Base-by-base conservation (phyloP, 1,140 invertebrate genomes). In the Zaprionus vittiger region DNA sequence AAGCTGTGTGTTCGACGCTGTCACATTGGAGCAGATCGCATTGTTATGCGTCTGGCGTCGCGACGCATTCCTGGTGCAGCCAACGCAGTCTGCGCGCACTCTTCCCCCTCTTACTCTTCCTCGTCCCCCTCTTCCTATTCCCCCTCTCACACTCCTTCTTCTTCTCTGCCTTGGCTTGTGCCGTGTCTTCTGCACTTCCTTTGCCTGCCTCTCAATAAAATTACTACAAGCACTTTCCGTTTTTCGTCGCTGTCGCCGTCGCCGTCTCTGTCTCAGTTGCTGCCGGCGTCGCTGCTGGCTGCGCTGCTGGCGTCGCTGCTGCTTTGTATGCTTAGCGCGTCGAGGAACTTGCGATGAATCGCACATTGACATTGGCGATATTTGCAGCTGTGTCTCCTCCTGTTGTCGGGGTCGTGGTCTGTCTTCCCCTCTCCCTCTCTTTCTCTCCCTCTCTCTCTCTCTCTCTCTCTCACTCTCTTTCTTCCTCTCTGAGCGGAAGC, bases 161-260 rank as follows among this genome's bases (percentile, higher is more conserved):
- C 41, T 17, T n/a, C 7, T 7, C n/a, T 47, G 0, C 31, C 12
- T 67, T 75, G 82, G 69, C 82, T 85, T 83, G 71, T 83, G 80
- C 67, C 69, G 37, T 24, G 41, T 77, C 66, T 44, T 38, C 28
- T 41, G 64, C 56, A 55, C 73, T 82, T 83, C 64, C 67, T 69
- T 74, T 59, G 56, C 38, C 38, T 84, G 31, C 31, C 31, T 84
- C 81, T 89, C 80, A 89, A 87, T 87, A 89, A 87, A 89, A 80
- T 71, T 78, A 83, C 83, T 56, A 72, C 80, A 54, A 80, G 66
- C 69, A 85, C 84, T 90, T 87, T 87, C 84, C 85, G 84, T 84
- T 84, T 87, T 73, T 77, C 77, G 41, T 17, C 15, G 52, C 41
- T 26, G 12, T 24, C 24, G 24, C 24, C 24, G 24, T 24, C 24